phyloP scores from a whole-genome alignment of 2,797 vertebrate genomes.

The Oreochromis grahami region DNA sequence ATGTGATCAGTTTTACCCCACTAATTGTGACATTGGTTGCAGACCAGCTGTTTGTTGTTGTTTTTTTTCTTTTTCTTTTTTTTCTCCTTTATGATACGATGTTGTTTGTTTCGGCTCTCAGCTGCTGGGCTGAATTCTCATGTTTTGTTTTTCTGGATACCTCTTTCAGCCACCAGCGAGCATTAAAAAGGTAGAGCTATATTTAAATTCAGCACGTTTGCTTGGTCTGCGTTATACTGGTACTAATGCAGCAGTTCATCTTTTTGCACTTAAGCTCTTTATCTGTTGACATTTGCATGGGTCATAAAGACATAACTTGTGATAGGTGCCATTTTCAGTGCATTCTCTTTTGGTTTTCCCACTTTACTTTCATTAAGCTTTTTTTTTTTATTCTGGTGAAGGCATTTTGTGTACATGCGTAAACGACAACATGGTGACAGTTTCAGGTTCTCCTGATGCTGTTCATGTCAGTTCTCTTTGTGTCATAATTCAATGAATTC shows the following conservation, averaged over 20 bases:
- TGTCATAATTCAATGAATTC: background rate
- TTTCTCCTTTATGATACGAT: background rate
- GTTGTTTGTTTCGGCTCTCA: background rate
- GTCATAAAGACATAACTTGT: background rate
- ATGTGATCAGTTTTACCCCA: background rate
- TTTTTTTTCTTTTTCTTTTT: rapidly evolving
- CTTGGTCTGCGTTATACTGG: conserved; percentile 13
- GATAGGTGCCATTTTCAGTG: background rate
- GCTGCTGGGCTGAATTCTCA: background rate
- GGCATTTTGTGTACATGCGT: background rate
- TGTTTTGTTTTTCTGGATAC: conserved; percentile 23
- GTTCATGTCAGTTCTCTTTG: background rate
- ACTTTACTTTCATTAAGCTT: background rate
- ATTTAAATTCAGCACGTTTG: conserved; percentile 17
- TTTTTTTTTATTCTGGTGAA: background rate
- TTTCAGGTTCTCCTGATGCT: background rate
- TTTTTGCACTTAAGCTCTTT: conserved; percentile 1
- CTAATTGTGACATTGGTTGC: background rate
- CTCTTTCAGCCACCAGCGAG: conserved; percentile 51
- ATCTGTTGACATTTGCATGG: background rate
- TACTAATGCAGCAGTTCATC: background rate
- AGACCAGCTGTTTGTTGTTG: background rate
- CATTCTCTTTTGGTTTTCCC: background rate
- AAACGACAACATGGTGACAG: background rate
- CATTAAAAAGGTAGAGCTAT: conserved; percentile 68